These are phyloP conservation scores for Anastrepha obliqua DNA, from an alignment of 1,140 invertebrate species.

Conservation along the genomic window DNA sequence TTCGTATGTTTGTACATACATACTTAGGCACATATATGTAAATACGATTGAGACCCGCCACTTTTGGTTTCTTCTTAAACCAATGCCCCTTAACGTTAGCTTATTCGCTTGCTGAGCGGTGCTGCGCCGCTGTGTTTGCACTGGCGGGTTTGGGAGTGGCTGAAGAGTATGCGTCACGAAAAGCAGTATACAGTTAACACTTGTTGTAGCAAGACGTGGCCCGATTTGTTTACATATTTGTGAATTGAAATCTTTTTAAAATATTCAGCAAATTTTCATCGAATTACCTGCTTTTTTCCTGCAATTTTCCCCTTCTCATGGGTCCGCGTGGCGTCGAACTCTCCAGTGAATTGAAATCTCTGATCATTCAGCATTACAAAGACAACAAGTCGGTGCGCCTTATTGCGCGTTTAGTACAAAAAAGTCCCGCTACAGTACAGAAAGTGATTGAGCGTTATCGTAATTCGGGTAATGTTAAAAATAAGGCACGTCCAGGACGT, in stretches of 20 bases:
- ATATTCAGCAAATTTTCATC: background rate
- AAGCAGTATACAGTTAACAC: constrained; percentile 43
- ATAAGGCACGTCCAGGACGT: constrained; percentile 26
- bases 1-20: background rate
- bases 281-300: background rate
- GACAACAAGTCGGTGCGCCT: background rate
- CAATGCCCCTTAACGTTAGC: background rate
- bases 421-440: constrained; percentile 11
- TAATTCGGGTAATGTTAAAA: constrained; percentile 10
- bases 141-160: constrained; percentile 12
- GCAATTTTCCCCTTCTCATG: background rate
- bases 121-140: background rate
- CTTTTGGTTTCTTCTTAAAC: constrained; percentile 1
- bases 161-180: constrained; percentile 18
- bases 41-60: background rate
- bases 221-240: background rate
- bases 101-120: background rate
- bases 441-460: constrained; percentile 34
- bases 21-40: background rate
- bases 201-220: constrained; percentile 39
- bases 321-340: constrained; percentile 32
- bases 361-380: constrained; percentile 17
- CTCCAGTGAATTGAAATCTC: constrained; percentile 4
- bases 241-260: background rate
- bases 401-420: constrained; percentile 13